Base-by-base conservation (phyloP, 2,888 invertebrate species). In the Agrotis puta region DNA sequence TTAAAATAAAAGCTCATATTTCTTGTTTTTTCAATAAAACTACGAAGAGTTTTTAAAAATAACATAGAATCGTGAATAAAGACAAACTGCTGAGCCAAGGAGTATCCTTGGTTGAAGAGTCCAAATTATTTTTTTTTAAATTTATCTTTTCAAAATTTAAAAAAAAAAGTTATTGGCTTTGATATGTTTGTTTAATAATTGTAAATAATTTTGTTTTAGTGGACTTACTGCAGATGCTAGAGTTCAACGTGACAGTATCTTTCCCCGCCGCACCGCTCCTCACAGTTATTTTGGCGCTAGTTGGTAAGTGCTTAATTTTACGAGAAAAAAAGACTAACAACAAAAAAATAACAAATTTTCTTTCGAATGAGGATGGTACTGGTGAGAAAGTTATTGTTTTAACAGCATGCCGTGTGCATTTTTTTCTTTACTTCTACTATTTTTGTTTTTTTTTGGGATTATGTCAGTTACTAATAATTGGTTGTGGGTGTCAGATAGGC, bases 161-260 rank as follows among this genome's bases (percentile, higher is more conserved):
- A 22, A 20, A 18, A 33, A 33, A 33, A 33, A 33, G 9, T 39
- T 11, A 18, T 13, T 39, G 6, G 20, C n/a, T 43, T 33, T 27
- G 43, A 3, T 18, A 39, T 56, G 56, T 56, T 56, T 39, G 14
- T 50, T 64, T 58, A 58, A 62, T 77, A 79, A 77, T 70, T 33
- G n/a, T 61, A 22, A 75, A 75, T 74, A 77, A 86, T 77, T 73
- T 93, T 94, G 92, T 97, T 97, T 69, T 97, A 99, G 99, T 99
- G 92, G 99, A 99, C 94, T 97, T 99, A 69, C 97, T 99, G 83
- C 99, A 99, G 96, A 99, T 99, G 99, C 96, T 99, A 93, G 99
- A 99, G 96, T 98, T 99, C 96, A 99, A 99, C 96, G 98, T 98
- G 77, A 97, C 98, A 3, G 98, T 99, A 68, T 98, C 98, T 68